Evolutionary conservation across 2,113 vertebrate species (phyloP).

Genomic region (Gobius niger): DNA sequence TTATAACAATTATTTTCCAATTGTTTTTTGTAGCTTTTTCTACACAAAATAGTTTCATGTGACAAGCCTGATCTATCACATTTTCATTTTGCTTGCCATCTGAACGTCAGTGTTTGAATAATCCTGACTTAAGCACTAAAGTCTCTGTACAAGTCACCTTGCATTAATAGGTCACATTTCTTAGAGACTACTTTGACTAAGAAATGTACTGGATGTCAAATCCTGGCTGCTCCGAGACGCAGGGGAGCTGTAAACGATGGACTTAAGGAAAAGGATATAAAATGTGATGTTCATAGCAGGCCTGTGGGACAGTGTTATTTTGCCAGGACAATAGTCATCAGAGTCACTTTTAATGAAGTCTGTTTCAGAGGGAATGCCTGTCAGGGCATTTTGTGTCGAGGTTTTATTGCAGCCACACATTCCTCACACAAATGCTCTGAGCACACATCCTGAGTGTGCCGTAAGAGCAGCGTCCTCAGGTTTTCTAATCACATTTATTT

Average conservation of each 20-base stretch:
- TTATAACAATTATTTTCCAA: too few relatives aligned
- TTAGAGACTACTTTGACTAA: too few relatives aligned
- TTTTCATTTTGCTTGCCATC: neutral
- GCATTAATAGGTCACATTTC: neutral
- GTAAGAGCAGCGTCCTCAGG: slow-evolving; percentile 31
- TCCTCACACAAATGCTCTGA: slow-evolving; percentile 21
- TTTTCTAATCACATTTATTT: slow-evolving; percentile 70
- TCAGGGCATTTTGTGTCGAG: neutral
- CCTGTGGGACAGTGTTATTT: neutral
- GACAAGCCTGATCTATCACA: neutral
- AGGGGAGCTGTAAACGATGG: neutral
- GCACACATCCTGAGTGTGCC: neutral
- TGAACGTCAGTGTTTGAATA: neutral
- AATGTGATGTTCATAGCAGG: neutral
- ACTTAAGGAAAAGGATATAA: too few relatives aligned
- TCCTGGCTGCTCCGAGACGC: neutral
- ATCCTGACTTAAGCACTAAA: too few relatives aligned
- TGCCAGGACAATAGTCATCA: neutral
- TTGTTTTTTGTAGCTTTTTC: too few relatives aligned
- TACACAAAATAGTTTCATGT: too few relatives aligned
- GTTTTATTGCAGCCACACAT: neutral
- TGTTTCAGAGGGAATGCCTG: neutral
- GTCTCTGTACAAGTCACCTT: neutral
- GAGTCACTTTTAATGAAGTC: slow-evolving; percentile 1
- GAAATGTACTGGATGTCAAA: neutral